These are phyloP conservation scores for Terebella lapidaria DNA, from an alignment of 2,888 invertebrate species.

Conservation along the genomic window DNA sequence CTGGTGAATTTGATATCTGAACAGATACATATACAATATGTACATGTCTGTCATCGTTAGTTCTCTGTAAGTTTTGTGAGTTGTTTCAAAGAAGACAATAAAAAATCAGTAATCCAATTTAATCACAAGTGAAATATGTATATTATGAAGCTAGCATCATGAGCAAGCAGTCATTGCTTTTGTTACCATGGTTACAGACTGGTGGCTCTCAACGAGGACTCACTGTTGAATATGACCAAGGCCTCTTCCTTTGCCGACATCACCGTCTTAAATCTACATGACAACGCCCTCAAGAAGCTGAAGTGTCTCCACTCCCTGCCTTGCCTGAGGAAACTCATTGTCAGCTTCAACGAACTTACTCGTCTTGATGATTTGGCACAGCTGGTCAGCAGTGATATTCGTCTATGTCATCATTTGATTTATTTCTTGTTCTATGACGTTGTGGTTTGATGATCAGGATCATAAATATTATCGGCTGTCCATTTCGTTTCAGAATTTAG, in stretches of 20 bases:
- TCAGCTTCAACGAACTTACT: conserved; percentile 50
- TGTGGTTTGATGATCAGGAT: background rate
- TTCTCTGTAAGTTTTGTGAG: too few species aligned
- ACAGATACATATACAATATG: background rate
- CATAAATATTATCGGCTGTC: background rate
- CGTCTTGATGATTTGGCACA: conserved; percentile 44
- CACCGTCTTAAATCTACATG: conserved; percentile 45
- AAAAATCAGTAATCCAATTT: too few species aligned
- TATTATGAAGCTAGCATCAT: too few species aligned
- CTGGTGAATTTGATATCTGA: background rate
- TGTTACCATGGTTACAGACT: conserved; percentile 29
- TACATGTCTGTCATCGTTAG: too few species aligned
- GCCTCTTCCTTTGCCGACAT: conserved; percentile 32
- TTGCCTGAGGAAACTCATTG: conserved; percentile 37
- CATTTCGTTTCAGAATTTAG: conserved; percentile 34
- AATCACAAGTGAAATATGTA: too few species aligned
- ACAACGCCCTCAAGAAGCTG: conserved; percentile 38
- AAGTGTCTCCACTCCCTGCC: conserved; percentile 32
- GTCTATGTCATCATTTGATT: background rate
- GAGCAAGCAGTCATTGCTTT: too few species aligned
- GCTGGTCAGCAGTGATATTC: conserved; percentile 33
- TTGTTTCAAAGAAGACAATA: too few species aligned
- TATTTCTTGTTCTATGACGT: background rate
- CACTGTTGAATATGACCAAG: conserved; percentile 33
- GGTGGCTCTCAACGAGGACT: conserved; percentile 38